Evolutionary conservation across 2,797 vertebrate genomes (phyloP).

Genomic region (Tapera naevia): DNA sequence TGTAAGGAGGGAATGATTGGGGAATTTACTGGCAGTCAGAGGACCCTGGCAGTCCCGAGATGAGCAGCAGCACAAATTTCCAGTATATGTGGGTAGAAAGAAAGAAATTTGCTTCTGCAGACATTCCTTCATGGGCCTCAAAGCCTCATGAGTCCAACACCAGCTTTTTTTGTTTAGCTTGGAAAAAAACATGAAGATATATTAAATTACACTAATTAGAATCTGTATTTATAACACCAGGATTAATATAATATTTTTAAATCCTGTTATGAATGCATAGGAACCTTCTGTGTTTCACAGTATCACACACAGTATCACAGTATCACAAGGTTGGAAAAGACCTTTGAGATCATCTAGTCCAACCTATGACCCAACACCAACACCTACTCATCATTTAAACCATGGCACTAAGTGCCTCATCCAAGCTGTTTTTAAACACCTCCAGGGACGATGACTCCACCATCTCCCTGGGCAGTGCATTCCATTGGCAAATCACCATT

Average conservation of each 20-base stretch:
- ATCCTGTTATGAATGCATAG: background rate
- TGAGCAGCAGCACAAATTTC: background rate
- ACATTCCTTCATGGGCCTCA: background rate
- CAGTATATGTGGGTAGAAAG: background rate
- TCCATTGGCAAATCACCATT: too few species aligned
- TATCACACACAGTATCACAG: too few species aligned
- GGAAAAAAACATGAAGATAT: background rate
- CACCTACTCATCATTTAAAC: too few species aligned
- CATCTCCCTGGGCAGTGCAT: too few species aligned
- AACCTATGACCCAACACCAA: too few species aligned
- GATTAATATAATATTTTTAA: background rate
- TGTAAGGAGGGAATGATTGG: background rate
- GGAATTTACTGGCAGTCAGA: accelerated
- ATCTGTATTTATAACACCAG: background rate
- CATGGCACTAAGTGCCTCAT: too few species aligned
- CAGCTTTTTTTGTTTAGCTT: background rate
- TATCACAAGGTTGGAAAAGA: too few species aligned
- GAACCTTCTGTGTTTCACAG: background rate
- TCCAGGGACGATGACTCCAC: too few species aligned
- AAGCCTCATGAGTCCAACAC: background rate
- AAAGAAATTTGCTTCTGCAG: background rate
- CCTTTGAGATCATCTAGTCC: too few species aligned
- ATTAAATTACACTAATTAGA: background rate
- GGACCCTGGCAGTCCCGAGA: background rate
- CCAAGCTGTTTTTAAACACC: too few species aligned